Base-by-base conservation (phyloP, 2,888 invertebrate genomes). In the Acleris emargana region DNA sequence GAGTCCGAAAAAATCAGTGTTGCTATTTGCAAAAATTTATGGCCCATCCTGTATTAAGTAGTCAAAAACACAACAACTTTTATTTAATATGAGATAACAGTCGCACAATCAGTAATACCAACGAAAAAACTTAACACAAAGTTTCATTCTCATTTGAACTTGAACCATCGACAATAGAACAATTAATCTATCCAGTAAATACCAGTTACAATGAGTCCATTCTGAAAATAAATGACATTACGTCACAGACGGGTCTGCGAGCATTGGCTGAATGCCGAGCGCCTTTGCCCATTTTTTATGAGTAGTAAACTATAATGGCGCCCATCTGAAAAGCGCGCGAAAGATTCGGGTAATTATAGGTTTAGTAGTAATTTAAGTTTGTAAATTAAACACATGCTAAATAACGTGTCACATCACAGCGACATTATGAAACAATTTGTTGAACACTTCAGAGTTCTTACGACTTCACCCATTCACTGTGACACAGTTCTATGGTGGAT, bases 161-260 rank as follows among this genome's bases (percentile, higher is more conserved):
- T 57, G 57, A 57, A 45, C 57, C 54, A 42, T 54, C 42, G 54
- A 42, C 54, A 54, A 54, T 42, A 57, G 45, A 25, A 57, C 57
- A 45, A 57, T 57, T 45, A 57, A 25, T 18, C 22, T 6, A 51
- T 59, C 64, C 54, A 49, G 59, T 59, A 54, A 54, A 50, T 50
- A 55, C 64, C 43, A 28, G 50, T 60, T 64, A 13, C n/a, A 64
- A 55, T 58, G 57, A 51, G 45, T 22, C 18, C 49, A 20, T 59
- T 59, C 64, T 43, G 43, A 57, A 57, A 55, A 57, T 57, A 57
- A 57, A 57, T 57, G 22, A 17, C n/a, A 3, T 45, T 45, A 57
- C 57, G 57, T 57, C 57, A 57, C 43, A 57, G 57, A 57, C 57
- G 22, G 9, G 57, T 57, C 57, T 57, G 45, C 45, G 25, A 25